Evolutionary conservation across 2,797 vertebrate species (phyloP).

Genomic region (Cyclopterus lumpus): DNA sequence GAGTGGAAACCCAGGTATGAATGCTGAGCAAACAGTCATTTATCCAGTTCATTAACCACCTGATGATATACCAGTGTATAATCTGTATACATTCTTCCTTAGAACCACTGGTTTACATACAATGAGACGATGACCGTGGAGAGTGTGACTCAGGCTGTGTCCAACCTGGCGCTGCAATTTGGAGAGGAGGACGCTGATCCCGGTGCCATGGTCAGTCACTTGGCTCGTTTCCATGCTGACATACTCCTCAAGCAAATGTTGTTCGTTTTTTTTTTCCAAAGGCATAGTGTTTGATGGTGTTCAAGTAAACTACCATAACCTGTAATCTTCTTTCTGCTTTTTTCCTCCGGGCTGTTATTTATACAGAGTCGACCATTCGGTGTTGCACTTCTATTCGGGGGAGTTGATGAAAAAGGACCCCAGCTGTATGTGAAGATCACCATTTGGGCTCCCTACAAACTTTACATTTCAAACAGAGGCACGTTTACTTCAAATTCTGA

Average conservation of each 20-base stretch:
- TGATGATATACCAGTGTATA: background rate
- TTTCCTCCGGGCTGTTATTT: conserved; percentile 3
- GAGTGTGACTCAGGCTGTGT: conserved; percentile 98
- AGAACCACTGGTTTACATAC: conserved; percentile 99
- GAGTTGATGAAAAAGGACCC: conserved; percentile 97
- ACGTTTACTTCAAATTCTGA: background rate
- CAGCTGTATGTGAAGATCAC: conserved; percentile 89
- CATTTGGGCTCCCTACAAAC: background rate
- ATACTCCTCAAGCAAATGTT: background rate
- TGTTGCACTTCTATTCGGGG: conserved; percentile 96
- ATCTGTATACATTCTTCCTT: background rate
- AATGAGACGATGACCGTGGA: conserved; percentile 99
- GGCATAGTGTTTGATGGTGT: background rate
- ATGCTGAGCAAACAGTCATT: background rate
- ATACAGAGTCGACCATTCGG: conserved; percentile 95
- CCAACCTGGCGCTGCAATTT: conserved; percentile 97
- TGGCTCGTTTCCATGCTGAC: background rate
- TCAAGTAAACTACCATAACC: background rate
- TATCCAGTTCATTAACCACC: background rate
- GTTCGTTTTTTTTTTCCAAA: too few species aligned
- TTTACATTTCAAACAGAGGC: background rate
- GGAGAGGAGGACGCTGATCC: conserved; percentile 99
- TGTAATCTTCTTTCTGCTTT: background rate
- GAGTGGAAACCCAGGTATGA: conserved; percentile 98
- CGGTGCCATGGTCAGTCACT: conserved; percentile 90